phyloP scores from a whole-genome alignment of 2,113 vertebrate genomes.

The Chaenogobius annularis region DNA sequence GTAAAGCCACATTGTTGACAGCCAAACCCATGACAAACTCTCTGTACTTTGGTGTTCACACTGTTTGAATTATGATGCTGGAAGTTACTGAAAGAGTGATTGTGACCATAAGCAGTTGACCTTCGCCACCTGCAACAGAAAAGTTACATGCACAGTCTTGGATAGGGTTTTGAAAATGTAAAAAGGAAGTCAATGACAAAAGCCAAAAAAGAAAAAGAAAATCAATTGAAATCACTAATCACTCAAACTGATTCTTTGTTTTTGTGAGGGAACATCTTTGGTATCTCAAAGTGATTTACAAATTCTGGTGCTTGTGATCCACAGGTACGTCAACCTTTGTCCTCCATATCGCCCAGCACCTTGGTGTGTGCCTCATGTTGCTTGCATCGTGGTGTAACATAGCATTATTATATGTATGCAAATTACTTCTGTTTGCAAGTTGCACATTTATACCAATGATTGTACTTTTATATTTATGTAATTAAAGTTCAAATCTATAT shows the following conservation, averaged over 20 bases:
- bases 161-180: background rate
- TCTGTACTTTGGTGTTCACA: background rate
- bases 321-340: constrained; percentile 41
- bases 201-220: background rate
- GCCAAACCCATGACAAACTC: constrained; percentile 24
- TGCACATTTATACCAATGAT: constrained; percentile 83
- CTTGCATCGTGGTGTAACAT: constrained; percentile 73
- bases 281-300: background rate
- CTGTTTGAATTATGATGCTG: background rate
- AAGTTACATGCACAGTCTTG: background rate
- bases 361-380: constrained; percentile 55
- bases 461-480: constrained; percentile 83
- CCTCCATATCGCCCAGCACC: constrained; percentile 20
- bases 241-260: no score
- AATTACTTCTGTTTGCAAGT: constrained; percentile 76
- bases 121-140: background rate
- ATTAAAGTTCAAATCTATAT: constrained; percentile 66
- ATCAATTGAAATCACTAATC: no score
- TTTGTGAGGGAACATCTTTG: no score
- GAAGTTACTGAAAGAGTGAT: background rate
- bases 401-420: constrained; percentile 71
- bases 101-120: background rate
- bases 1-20: constrained; percentile 31
- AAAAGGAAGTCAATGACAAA: background rate
- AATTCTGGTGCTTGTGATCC: constrained; percentile 33